Evolutionary conservation across 2,797 vertebrate genomes (phyloP).

Genomic region (Pseudochirops corinnae): DNA sequence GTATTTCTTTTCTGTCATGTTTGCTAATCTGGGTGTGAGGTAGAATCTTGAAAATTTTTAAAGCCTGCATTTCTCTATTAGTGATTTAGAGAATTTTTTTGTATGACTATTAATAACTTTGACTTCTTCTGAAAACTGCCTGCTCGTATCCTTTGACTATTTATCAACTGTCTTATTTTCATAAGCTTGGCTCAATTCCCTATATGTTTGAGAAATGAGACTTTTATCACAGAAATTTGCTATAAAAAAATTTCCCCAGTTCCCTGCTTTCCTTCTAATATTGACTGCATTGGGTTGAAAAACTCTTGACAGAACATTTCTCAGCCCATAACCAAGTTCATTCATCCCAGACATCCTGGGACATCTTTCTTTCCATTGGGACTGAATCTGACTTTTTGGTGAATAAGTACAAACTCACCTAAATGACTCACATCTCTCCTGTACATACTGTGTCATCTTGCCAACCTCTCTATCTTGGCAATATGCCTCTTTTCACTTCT

Average conservation of each 20-base stretch:
- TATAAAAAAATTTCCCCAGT: not conserved
- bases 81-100: not conserved
- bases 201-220: not conserved
- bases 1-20: not conserved
- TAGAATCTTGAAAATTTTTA: not conserved
- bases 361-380: not conserved
- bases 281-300: not conserved
- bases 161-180: not conserved
- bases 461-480: not conserved
- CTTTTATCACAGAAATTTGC: not conserved
- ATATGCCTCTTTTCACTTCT: not conserved
- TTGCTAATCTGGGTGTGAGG: not conserved
- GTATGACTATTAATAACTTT: not conserved
- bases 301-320: not conserved
- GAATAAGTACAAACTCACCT: not conserved
- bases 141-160: not conserved
- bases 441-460: not conserved
- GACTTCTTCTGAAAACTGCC: not conserved
- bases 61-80: not conserved
- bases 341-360: not conserved
- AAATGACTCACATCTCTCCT: not conserved
- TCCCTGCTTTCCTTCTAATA: not conserved
- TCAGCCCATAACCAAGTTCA: not conserved
- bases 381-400: not conserved
- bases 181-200: not conserved